Percentiles rank a stretch among this genome's conserved stretches.
These are phyloP conservation scores for Crossoptilon crossoptilon DNA, from an alignment of 2,797 vertebrate species.

Conservation along the genomic window DNA sequence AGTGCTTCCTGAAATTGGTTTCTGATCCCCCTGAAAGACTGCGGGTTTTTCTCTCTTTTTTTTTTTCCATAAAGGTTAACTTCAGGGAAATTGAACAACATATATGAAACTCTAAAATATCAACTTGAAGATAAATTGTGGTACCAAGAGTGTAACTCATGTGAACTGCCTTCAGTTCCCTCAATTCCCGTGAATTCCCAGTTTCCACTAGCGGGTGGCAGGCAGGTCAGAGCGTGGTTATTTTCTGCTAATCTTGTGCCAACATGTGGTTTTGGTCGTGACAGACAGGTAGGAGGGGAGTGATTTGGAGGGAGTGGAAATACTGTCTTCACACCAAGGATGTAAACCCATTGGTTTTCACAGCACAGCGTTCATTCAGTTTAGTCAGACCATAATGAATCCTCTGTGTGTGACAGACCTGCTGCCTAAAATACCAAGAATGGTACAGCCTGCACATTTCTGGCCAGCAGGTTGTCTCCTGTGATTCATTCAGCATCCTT, in stretches of 20 bases:
- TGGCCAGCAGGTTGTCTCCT: not conserved
- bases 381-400: not conserved
- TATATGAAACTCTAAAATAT: constrained; percentile 60
- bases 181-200: constrained; percentile 69
- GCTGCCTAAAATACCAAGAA: not conserved
- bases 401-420: not conserved
- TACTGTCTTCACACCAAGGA: not conserved
- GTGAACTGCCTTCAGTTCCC: constrained; percentile 39
- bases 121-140: constrained; percentile 27
- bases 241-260: constrained; percentile 20
- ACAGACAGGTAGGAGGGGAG: not conserved
- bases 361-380: accelerated
- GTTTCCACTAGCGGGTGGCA: not conserved
- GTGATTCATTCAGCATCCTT: constrained; percentile 4
- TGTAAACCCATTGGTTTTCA: not conserved
- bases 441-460: not conserved
- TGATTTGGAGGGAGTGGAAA: not conserved
- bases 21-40: constrained; percentile 74
- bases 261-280: not conserved
- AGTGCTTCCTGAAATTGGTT: constrained; percentile 78
- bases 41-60: not conserved
- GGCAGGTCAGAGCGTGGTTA: not conserved
- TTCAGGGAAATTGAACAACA: constrained; percentile 72
- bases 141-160: not conserved
- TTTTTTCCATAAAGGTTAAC: constrained; percentile 14